phyloP scores from a whole-genome alignment of 1,140 invertebrate genomes.

The Octopus sinensis region DNA sequence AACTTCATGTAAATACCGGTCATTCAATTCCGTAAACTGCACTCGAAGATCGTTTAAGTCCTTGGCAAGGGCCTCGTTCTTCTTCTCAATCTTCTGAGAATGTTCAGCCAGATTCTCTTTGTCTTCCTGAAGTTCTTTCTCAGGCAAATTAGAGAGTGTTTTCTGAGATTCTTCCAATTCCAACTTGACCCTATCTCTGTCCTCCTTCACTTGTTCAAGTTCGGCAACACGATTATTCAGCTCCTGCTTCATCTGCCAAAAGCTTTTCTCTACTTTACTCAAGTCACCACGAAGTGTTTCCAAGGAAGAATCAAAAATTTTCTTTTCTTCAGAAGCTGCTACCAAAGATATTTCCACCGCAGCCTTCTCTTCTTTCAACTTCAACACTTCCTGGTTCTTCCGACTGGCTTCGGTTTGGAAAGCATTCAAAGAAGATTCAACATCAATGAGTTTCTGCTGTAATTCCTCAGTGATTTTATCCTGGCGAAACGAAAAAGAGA shows the following conservation, averaged over 20 bases:
- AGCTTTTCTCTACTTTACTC: conserved; percentile 56
- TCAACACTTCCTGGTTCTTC: conserved; percentile 50
- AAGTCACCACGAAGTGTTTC: conserved; percentile 54
- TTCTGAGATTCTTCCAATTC: conserved; percentile 25
- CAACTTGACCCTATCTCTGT: conserved; percentile 23
- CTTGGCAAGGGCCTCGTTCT: conserved; percentile 35
- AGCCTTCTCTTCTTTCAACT: conserved; percentile 57
- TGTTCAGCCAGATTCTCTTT: conserved; percentile 23
- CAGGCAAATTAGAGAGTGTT: conserved; percentile 33
- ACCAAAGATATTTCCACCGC: conserved; percentile 50
- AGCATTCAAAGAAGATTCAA: conserved; percentile 51
- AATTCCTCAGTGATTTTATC: conserved; percentile 53
- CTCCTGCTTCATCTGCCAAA: conserved; percentile 58
- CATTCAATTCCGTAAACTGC: conserved; percentile 26
- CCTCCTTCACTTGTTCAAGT: conserved; percentile 33
- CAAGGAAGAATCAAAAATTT: conserved; percentile 53
- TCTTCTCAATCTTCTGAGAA: conserved; percentile 36
- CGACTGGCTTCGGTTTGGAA: conserved; percentile 40
- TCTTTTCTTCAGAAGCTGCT: conserved; percentile 57
- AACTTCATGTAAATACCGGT: conserved; percentile 18
- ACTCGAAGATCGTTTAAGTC: conserved; percentile 33
- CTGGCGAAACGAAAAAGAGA: neutral
- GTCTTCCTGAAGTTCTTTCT: conserved; percentile 37
- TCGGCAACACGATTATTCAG: conserved; percentile 43
- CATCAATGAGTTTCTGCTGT: conserved; percentile 48